These are phyloP conservation scores for Goniozus legneri DNA, from an alignment of 1,140 invertebrate species.

Conservation along the genomic window DNA sequence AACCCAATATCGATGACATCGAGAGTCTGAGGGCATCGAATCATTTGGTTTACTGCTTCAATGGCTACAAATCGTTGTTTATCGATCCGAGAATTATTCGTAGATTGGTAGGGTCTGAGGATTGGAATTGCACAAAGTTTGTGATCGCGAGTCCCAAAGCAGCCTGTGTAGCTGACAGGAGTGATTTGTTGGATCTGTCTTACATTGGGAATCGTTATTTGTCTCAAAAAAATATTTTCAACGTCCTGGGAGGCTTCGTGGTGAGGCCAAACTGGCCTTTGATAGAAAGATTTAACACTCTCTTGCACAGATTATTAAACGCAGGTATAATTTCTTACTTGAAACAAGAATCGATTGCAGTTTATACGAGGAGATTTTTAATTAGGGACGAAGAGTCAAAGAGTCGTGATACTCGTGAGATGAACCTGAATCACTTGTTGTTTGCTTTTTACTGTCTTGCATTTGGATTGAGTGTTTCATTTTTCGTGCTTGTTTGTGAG, in stretches of 20 bases:
- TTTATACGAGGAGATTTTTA: not conserved
- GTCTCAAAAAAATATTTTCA: not conserved
- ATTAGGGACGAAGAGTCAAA: not conserved
- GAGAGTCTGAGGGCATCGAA: not conserved
- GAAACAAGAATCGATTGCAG: not conserved
- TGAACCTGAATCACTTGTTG: not conserved
- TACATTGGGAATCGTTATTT: not conserved
- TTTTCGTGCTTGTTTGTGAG: not conserved
- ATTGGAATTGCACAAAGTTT: slow-evolving; percentile 4
- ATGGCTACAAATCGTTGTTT: not conserved
- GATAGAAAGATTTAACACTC: not conserved
- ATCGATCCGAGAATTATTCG: not conserved
- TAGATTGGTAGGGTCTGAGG: not conserved
- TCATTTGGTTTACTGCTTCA: not conserved
- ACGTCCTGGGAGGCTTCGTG: not conserved
- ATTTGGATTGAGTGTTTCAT: not conserved
- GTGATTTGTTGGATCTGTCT: not conserved
- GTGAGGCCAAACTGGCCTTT: not conserved
- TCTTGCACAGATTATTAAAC: not conserved
- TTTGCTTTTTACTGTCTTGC: not conserved
- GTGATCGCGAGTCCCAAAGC: not conserved
- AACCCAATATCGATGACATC: not conserved
- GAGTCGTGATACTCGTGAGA: not conserved
- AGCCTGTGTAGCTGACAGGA: not conserved
- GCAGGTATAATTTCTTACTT: not conserved